Conservation (phyloP, 2,797 vertebrate species). For the Gastrophryne carolinensis region DNA sequence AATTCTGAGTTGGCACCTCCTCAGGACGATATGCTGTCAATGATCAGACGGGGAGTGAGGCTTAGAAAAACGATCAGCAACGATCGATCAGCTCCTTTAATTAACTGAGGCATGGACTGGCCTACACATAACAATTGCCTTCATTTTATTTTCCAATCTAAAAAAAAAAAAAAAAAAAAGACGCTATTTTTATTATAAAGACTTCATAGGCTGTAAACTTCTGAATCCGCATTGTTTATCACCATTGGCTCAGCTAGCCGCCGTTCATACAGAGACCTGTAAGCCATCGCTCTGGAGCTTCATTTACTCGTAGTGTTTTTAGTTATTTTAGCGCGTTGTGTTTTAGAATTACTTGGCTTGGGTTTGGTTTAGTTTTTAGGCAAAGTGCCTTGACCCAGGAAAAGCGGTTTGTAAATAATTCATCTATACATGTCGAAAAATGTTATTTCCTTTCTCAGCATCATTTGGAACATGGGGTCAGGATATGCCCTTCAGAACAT, state of each 20-base stretch:
- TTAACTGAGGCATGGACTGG: constrained; percentile 23
- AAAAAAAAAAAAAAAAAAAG: too few species aligned
- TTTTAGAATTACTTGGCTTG: constrained; percentile 10
- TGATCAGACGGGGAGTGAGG: constrained; percentile 69
- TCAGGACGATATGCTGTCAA: constrained; percentile 66
- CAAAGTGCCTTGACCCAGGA: constrained; percentile 33
- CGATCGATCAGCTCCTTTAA: constrained; percentile 73
- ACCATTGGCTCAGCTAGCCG: constrained; percentile 1
- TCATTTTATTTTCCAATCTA: neutral
- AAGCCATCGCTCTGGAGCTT: neutral
- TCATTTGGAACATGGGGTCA: too few species aligned
- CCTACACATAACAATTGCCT: neutral
- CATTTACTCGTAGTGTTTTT: constrained; percentile 4
- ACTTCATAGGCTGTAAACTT: constrained; percentile 30
- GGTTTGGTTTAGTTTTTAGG: neutral
- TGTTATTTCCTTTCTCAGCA: neutral
- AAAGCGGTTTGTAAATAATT: neutral
- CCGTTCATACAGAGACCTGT: neutral
- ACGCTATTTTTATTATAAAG: constrained; percentile 18
- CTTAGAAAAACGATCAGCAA: constrained; percentile 73
- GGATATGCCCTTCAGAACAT: too few species aligned
- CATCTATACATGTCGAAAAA: neutral
- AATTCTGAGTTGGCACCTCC: neutral
- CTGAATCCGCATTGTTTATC: constrained; percentile 1
- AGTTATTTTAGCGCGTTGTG: constrained; percentile 12